Conservation (phyloP, 2,888 invertebrate genomes). For the Tipula confusa region DNA sequence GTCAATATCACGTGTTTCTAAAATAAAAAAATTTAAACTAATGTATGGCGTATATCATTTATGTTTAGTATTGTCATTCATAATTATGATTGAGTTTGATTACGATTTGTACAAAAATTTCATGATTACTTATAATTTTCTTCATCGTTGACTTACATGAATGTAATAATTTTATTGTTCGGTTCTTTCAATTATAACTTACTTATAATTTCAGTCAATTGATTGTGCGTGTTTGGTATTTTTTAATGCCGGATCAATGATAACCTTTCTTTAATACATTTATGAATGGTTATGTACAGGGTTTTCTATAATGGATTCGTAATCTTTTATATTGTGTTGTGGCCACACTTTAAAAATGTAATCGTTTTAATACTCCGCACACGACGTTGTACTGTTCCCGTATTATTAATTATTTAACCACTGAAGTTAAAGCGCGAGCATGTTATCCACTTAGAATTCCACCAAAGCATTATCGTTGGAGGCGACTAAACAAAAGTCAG, state of each 20-base stretch:
- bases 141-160: not conserved
- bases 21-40: not conserved
- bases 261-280: not conserved
- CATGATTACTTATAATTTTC: slow-evolving; percentile 3
- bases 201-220: not conserved
- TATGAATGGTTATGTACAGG: not conserved
- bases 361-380: no score
- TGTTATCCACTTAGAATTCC: no score
- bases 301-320: not conserved
- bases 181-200: not conserved
- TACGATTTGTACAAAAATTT: not conserved
- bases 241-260: not conserved
- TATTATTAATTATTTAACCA: no score
- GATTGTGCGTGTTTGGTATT: not conserved
- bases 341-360: not conserved
- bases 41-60: not conserved
- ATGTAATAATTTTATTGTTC: not conserved
- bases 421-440: no score
- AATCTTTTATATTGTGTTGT: not conserved
- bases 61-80: not conserved
- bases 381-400: no score
- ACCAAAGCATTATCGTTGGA: no score
- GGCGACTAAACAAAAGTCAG: no score
- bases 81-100: slow-evolving; percentile 12
- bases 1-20: not conserved